phyloP scores from a whole-genome alignment of 2,113 vertebrate species.

The Beaufortia kweichowensis region DNA sequence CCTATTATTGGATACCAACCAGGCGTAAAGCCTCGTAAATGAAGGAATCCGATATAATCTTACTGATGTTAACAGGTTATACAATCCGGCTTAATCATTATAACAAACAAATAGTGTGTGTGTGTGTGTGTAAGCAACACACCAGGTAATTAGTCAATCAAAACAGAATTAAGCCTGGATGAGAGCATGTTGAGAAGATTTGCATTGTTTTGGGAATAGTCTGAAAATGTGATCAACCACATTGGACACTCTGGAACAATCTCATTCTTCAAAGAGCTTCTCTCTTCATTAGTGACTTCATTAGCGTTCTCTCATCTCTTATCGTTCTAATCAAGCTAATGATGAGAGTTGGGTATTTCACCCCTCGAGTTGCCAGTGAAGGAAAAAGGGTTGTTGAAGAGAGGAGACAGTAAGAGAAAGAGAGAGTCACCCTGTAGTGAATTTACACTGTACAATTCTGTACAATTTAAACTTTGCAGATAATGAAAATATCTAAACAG shows the following conservation, averaged over 20 bases:
- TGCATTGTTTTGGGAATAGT: constrained; percentile 22
- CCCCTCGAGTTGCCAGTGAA: not conserved
- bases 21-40: constrained; percentile 13
- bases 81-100: constrained; percentile 27
- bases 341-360: constrained; percentile 16
- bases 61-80: constrained; percentile 44
- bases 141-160: not conserved
- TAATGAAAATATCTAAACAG: no score
- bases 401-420: no score
- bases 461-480: no score
- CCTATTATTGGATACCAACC: constrained; percentile 52
- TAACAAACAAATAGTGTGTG: constrained; percentile 24
- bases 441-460: not conserved
- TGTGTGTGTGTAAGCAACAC: constrained; percentile 37
- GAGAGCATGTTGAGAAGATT: not conserved
- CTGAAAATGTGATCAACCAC: not conserved
- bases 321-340: constrained; percentile 34
- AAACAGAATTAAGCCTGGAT: constrained; percentile 3
- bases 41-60: constrained; percentile 21
- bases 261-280: not conserved
- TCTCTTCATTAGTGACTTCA: constrained; percentile 34
- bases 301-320: constrained; percentile 38
- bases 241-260: not conserved
- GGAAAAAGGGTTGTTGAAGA: no score
- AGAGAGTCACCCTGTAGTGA: not conserved